These are phyloP conservation scores for Tenthredo scrophulariae DNA, from an alignment of 2,888 invertebrate species.

Conservation along the genomic window DNA sequence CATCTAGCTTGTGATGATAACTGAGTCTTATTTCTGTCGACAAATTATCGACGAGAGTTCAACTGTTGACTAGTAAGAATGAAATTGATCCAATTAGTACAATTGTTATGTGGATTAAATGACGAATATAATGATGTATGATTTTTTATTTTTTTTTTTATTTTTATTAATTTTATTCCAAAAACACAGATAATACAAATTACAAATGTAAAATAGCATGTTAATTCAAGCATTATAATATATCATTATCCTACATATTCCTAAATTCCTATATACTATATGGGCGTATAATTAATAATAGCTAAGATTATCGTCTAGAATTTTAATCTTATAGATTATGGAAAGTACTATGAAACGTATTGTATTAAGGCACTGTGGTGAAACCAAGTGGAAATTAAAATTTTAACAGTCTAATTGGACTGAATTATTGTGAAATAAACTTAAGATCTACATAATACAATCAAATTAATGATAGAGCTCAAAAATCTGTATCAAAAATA, in stretches of 20 bases:
- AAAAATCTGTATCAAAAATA: slow-evolving; percentile 19
- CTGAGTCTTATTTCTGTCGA: neutral
- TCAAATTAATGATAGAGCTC: slow-evolving; percentile 5
- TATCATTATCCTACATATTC: slow-evolving; percentile 64
- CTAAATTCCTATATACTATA: slow-evolving; percentile 8
- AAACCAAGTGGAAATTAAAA: slow-evolving; percentile 31
- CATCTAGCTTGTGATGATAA: neutral
- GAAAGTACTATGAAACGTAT: slow-evolving; percentile 42
- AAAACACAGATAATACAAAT: slow-evolving; percentile 34
- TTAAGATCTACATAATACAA: neutral
- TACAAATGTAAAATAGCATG: slow-evolving; percentile 70
- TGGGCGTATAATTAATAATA: neutral
- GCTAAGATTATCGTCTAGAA: neutral
- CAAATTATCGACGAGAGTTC: neutral
- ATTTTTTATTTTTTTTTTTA: neutral
- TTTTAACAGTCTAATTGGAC: neutral
- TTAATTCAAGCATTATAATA: slow-evolving; percentile 68
- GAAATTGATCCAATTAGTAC: neutral
- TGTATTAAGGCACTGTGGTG: slow-evolving; percentile 49
- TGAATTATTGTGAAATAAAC: slow-evolving; percentile 1
- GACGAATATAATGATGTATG: neutral
- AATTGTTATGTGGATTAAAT: neutral
- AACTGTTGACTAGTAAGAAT: neutral
- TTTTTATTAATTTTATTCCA: slow-evolving; percentile 4
- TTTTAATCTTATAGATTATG: slow-evolving; percentile 7